Base-by-base conservation (phyloP, 2,113 vertebrate genomes). In the Bos javanicus region DNA sequence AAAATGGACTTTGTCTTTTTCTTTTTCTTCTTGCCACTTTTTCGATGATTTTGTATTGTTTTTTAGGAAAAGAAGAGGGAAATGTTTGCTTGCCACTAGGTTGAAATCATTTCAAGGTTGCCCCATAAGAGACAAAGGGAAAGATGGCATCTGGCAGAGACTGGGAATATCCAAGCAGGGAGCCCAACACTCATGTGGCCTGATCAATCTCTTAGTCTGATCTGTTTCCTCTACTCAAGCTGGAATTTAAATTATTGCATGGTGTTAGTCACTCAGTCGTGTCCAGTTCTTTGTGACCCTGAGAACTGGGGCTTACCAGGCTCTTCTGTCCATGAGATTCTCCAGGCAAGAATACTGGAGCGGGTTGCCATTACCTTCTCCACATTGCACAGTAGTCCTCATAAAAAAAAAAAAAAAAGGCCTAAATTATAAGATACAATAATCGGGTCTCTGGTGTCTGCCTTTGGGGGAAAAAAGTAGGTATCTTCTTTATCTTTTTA, bases 211-310 rank as follows among this genome's bases (percentile, higher is more conserved):
- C 50, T 57, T 0, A 48, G 10, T 92, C 56, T 92, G 36, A 48
- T 50, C 57, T 87, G 1, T 36, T 46, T 60, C 7, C 26, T 2
- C 2, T 1, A 26, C 33, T 92, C 33, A 5, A 71, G 19, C 26
- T 76, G 86, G 3, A 48, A 64, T 64, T 88, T 57, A 90, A 28
- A 3, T 62, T 3, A 23, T 52, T 8, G n/a, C 19, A 36, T 9
- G 36, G 19, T 36, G 2, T 71, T 36, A 71, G 64, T 36, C 2
- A 0, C n/a, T 71, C n/a, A 71, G 19, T 36, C 4, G 0, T 71
- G n/a, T 71, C 64, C 64, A 36, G n/a, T 71, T 71, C n/a, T 71
- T 71, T 36, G 64, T 0, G 1, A 71, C 9, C n/a, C 64, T 19
- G 6, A 1, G n/a, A 71, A 71, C 19, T 36, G 64, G n/a, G 64